Percentiles rank a stretch among this genome's conserved stretches.
Evolutionary conservation across 92 coral and sea anemone species (phyloP).

Genomic region (Epizoanthus rinbou): DNA sequence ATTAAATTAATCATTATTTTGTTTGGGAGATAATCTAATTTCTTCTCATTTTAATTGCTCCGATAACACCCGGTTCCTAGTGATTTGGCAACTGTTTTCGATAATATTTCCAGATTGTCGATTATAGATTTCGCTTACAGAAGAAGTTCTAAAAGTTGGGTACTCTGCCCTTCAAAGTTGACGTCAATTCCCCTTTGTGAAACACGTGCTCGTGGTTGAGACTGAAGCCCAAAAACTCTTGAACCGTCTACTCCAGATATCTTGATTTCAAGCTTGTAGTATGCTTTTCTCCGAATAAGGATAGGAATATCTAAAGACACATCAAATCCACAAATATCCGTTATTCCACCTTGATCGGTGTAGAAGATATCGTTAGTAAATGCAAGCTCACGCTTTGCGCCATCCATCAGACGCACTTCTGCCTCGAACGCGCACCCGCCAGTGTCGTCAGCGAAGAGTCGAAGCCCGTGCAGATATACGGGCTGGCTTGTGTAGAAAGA

Average conservation of each 20-base stretch:
- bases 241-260: slow-evolving; percentile 25
- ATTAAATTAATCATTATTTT: no score
- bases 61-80: no score
- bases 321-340: slow-evolving; percentile 31
- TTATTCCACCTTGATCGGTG: slow-evolving; percentile 16
- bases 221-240: slow-evolving; percentile 22
- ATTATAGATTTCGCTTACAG: slow-evolving; percentile 20
- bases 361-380: slow-evolving; percentile 17
- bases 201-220: slow-evolving; percentile 16
- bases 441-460: slow-evolving; percentile 29
- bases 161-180: slow-evolving; percentile 58
- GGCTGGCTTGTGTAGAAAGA: slow-evolving; percentile 37
- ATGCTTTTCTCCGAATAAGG: slow-evolving; percentile 13
- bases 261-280: slow-evolving; percentile 30
- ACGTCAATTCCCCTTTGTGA: slow-evolving; percentile 54
- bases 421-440: slow-evolving; percentile 28
- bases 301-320: slow-evolving; percentile 33
- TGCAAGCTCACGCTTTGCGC: slow-evolving; percentile 20
- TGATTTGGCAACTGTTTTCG: no score
- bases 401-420: slow-evolving; percentile 27
- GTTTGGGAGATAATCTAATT: no score
- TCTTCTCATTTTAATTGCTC: no score
- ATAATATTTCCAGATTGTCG: no score
- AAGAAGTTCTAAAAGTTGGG: slow-evolving; percentile 54
- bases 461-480: slow-evolving; percentile 24